Percentiles rank a stretch among this genome's conserved stretches.
These are phyloP conservation scores for cattle (Bos taurus) DNA, from an alignment of 2,113 vertebrate genomes.

Conservation along the genomic window ARS-UCD2.0 NC_037331.1:96040501-96041000, in stretches of 20 bases:
- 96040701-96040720: not conserved
- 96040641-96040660: fast-evolving
- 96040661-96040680: not conserved
- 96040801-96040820: not conserved
- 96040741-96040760: not conserved
- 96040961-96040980: not conserved
- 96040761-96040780: not conserved
- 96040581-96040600: not conserved
- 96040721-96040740: not conserved
- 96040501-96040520: not conserved
- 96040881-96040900: too few species aligned
- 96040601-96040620: not conserved
- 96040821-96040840: not conserved
- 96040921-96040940: not conserved
- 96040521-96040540: not conserved
- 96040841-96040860: not conserved
- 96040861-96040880: not conserved
- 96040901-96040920: not conserved
- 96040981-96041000: not conserved
- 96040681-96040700: not conserved
- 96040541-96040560: not conserved
- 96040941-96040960: not conserved
- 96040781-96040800: not conserved
- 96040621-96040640: not conserved
- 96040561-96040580: not conserved